These are phyloP conservation scores for Mohoua ochrocephala DNA, from an alignment of 2,113 vertebrate genomes.

Conservation along the genomic window DNA sequence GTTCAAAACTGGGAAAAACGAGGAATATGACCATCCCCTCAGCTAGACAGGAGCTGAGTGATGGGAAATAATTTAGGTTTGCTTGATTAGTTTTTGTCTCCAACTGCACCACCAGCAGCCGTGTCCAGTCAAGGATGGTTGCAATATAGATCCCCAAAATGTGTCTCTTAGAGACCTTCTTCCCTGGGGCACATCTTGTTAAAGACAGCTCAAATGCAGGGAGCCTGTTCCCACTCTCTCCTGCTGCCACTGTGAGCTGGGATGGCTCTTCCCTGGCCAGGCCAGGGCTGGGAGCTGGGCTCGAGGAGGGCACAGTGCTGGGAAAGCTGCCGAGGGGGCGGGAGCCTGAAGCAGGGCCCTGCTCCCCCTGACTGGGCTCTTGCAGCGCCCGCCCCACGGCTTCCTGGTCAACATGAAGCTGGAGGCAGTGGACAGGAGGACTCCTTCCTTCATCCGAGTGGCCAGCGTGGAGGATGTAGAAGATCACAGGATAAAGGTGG, in stretches of 20 bases:
- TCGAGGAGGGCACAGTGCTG: background rate
- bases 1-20: background rate
- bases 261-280: background rate
- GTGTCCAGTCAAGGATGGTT: background rate
- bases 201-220: background rate
- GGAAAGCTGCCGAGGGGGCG: accelerated
- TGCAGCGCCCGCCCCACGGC: constrained; percentile 82
- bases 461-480: constrained; percentile 92
- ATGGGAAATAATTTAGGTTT: background rate
- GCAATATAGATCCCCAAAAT: background rate
- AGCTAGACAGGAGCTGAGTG: background rate
- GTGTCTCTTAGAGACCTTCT: background rate
- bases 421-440: constrained; percentile 92
- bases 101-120: background rate
- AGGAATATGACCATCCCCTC: background rate
- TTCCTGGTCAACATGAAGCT: constrained; percentile 95
- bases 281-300: background rate
- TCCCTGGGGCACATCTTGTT: background rate
- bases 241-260: background rate
- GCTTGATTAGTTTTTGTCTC: background rate
- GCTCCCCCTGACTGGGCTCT: background rate
- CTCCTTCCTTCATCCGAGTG: constrained; percentile 88
- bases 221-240: background rate
- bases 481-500: constrained; percentile 92
- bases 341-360: background rate